Percentiles rank a stretch among this genome's conserved stretches.
phyloP scores from a whole-genome alignment of 2,113 vertebrate genomes.

The Prionailurus viverrinus region DNA sequence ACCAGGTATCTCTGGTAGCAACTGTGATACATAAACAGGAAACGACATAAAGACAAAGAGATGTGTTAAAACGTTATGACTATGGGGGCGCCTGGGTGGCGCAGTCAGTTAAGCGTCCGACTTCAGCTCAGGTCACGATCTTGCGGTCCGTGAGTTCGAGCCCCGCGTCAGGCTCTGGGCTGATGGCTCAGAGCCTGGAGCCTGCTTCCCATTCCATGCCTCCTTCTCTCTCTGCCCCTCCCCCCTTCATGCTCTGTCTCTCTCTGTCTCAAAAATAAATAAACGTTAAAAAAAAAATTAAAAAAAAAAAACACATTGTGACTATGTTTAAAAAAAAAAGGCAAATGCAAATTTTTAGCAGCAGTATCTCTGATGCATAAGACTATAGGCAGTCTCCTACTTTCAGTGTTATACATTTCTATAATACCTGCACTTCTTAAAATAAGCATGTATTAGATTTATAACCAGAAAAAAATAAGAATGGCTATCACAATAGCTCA shows the following conservation, averaged over 20 bases:
- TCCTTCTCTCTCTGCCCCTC: too few species aligned
- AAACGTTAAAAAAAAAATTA: too few species aligned
- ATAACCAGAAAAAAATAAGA: conserved; percentile 4
- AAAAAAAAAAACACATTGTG: not conserved
- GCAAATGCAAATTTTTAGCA: conserved; percentile 41
- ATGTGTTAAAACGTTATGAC: not conserved
- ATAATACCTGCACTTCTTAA: not conserved
- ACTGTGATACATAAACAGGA: not conserved
- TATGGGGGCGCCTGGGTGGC: not conserved
- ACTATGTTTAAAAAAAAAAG: not conserved
- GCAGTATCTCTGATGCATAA: not conserved
- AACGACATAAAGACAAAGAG: not conserved
- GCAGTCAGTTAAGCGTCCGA: too few species aligned
- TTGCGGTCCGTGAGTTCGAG: too few species aligned
- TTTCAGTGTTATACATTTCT: not conserved
- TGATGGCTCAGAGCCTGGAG: too few species aligned
- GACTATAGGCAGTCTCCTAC: not conserved
- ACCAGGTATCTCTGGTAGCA: not conserved
- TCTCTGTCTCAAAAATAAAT: too few species aligned
- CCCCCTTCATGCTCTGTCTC: too few species aligned
- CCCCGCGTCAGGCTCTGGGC: too few species aligned
- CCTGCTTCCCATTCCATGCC: too few species aligned
- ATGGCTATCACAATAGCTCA: not conserved
- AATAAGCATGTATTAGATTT: not conserved
- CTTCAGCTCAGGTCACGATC: too few species aligned